Base-by-base conservation (phyloP, 1,140 invertebrate genomes). In the Drosophila repletoides region DNA sequence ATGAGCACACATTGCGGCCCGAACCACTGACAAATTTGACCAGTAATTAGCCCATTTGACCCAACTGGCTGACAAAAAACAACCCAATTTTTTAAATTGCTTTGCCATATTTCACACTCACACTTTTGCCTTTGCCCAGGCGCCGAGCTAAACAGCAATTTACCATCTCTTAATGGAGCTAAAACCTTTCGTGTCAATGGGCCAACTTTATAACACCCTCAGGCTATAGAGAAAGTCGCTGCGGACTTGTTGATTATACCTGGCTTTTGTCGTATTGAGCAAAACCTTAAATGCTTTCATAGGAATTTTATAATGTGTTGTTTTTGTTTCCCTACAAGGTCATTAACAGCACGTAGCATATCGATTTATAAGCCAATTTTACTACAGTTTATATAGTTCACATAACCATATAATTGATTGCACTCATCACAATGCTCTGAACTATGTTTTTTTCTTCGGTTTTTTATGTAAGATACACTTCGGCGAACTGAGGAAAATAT, bases 21-120 rank as follows among this genome's bases (percentile, higher is more conserved):
- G 19, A 36, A 36, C 58, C 76, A 63, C 59, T 60, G 29, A 41
- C 45, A 7, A n/a, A n/a, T 31, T n/a, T 10, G 68, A 52, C 40
- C 61, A 76, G 46, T 72, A 76, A 76, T 76, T 76, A 46, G 61
- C 56, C 60, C 9, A n/a, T 19, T 15, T 71, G 76, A 74, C 71
- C 75, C 72, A 56, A 49, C 55, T 67, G 46, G 51, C 19, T 34
- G 45, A 19, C 10, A 26, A 36, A 51, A 65, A 26, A 71, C 66
- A 75, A 72, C 60, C 77, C 73, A 72, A 83, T 56, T 77, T 31
- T 36, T 31, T 31, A 71, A 65, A 71, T 59, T 63, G 52, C 56
- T 46, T 40, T 71, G 79, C 55, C 79, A 84, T 84, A 84, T 84
- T 83, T 83, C 79, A 84, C 79, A 84, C 79, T 83, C 79, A 84